phyloP scores from a whole-genome alignment of 1,140 invertebrate species.

The Anastrepha obliqua region DNA sequence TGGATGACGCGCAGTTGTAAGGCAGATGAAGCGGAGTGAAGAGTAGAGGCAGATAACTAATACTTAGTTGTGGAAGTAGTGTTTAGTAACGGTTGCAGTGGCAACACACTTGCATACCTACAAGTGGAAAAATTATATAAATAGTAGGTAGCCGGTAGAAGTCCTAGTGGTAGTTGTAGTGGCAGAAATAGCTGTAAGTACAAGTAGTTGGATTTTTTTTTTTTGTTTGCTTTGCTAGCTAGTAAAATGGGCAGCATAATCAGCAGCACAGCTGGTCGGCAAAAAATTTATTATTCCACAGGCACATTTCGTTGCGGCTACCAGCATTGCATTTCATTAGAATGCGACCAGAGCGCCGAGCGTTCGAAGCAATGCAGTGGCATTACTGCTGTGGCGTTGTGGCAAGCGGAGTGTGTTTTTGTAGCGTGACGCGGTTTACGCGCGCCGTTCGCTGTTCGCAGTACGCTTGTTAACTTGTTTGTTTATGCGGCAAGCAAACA shows the following conservation, averaged over 20 bases:
- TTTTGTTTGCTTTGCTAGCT: not conserved
- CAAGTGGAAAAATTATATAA: not conserved
- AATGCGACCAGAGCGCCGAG: not conserved
- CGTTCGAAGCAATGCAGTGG: not conserved
- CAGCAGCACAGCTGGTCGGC: conserved; percentile 37
- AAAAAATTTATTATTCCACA: conserved; percentile 36
- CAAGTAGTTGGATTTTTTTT: not conserved
- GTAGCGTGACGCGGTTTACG: conserved; percentile 11
- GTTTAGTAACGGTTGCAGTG: not conserved
- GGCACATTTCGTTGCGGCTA: conserved; percentile 39
- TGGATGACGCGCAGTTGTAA: too few species aligned
- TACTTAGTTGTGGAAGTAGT: not conserved
- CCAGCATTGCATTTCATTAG: conserved; percentile 30
- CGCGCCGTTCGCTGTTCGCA: not conserved
- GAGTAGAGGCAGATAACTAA: not conserved
- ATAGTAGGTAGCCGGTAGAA: not conserved
- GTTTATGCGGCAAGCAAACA: conserved; percentile 26
- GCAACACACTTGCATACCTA: not conserved
- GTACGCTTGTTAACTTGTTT: conserved; percentile 15
- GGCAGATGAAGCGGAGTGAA: not conserved
- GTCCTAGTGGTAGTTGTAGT: not conserved
- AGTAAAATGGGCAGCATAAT: conserved; percentile 26
- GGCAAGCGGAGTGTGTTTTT: not conserved
- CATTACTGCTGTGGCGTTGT: not conserved
- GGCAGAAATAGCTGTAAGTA: not conserved